A percentile compares a stretch with the other conserved stretches of the same genome.
phyloP scores from a whole-genome alignment of 1,140 invertebrate species.

The Scaptodrosophila lebanonensis region DNA sequence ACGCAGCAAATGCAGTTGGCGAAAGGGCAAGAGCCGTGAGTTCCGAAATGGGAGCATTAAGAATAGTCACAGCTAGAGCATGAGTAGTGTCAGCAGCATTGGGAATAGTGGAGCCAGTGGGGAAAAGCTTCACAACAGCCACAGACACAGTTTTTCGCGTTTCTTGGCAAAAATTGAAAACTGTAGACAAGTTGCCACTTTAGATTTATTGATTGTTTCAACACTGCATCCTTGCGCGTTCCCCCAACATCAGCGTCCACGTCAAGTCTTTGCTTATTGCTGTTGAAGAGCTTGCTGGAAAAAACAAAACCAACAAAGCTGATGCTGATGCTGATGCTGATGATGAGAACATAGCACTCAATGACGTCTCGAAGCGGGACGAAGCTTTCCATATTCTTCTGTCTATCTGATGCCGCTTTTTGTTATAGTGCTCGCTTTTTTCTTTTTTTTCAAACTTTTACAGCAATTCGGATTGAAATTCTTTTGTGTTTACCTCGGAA shows the following conservation, averaged over 20 bases:
- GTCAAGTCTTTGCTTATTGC: conserved; percentile 38
- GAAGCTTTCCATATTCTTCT: conserved; percentile 4
- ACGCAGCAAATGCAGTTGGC: neutral
- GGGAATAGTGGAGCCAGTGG: no score
- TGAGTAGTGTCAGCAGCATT: no score
- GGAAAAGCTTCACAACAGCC: neutral
- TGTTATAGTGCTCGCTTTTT: conserved; percentile 17
- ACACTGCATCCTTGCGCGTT: conserved; percentile 26
- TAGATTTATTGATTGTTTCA: conserved; percentile 71
- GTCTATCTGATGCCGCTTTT: conserved; percentile 27
- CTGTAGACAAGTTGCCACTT: conserved; percentile 55
- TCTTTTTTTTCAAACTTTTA: conserved; percentile 42
- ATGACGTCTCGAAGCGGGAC: conserved; percentile 12
- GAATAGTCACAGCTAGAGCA: neutral
- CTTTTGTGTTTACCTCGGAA: conserved; percentile 68
- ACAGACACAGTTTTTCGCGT: conserved; percentile 10
- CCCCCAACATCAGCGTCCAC: conserved; percentile 21
- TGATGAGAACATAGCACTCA: conserved; percentile 49
- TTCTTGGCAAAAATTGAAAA: conserved; percentile 36
- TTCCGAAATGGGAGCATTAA: conserved; percentile 2
- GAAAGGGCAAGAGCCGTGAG: conserved; percentile 26
- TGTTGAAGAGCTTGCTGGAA: conserved; percentile 50
- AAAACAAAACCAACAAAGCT: conserved; percentile 18
- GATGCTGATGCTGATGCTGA: conserved; percentile 44
- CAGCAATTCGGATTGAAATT: conserved; percentile 68